Conservation (phyloP, 1,140 invertebrate species). For the Oedothorax gibbosus region DNA sequence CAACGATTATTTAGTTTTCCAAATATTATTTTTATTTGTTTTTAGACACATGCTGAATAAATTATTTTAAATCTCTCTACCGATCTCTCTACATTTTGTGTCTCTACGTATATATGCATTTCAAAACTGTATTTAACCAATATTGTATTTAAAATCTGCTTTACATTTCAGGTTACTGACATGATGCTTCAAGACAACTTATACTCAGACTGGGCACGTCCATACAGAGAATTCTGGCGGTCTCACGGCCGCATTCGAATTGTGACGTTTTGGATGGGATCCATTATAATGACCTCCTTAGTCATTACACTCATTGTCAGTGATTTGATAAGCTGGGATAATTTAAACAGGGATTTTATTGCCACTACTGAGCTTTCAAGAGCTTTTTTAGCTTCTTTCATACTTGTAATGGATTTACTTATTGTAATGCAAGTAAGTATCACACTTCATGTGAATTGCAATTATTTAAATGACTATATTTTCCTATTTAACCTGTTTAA, state of each 20-base stretch:
- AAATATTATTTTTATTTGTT: no score
- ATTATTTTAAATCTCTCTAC: no score
- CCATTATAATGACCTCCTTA: slow-evolving; percentile 68
- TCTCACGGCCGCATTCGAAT: slow-evolving; percentile 69
- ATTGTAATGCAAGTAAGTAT: slow-evolving; percentile 73
- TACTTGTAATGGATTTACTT: slow-evolving; percentile 73
- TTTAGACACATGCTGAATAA: no score
- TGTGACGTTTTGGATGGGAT: slow-evolving; percentile 72
- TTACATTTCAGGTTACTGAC: slow-evolving; percentile 71
- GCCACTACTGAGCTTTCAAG: slow-evolving; percentile 73
- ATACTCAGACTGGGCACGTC: slow-evolving; percentile 71
- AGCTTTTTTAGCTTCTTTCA: slow-evolving; percentile 73
- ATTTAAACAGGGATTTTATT: slow-evolving; percentile 71
- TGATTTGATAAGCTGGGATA: slow-evolving; percentile 73
- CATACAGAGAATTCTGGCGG: slow-evolving; percentile 69
- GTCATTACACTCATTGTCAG: slow-evolving; percentile 73
- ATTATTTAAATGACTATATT: no score
- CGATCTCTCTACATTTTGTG: no score
- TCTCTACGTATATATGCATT: no score
- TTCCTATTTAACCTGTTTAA: no score
- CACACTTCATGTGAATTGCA: no score
- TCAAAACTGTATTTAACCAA: no score
- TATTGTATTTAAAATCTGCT: not conserved
- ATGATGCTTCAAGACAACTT: slow-evolving; percentile 75
- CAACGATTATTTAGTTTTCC: no score